phyloP scores from a whole-genome alignment of 1,140 invertebrate species.

The Rhagoletis zephyria region DNA sequence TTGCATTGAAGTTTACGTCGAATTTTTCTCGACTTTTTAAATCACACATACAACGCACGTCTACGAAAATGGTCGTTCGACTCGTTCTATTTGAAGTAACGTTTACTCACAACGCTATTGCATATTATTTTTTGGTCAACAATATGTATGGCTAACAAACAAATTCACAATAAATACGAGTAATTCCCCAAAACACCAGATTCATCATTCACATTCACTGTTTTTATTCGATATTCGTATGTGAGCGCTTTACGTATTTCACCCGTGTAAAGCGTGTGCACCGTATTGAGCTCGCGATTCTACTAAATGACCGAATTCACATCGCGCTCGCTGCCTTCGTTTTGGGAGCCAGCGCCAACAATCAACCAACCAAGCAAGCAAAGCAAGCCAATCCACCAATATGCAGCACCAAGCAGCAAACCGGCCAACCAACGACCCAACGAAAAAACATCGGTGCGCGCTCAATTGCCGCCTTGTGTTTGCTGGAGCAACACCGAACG shows the following conservation, averaged over 20 bases:
- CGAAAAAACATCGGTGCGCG: constrained; percentile 10
- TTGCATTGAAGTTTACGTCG: not conserved
- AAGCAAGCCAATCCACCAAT: constrained; percentile 25
- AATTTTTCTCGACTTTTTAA: not conserved
- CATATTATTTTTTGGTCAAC: not conserved
- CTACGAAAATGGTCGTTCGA: too few species aligned
- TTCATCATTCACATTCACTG: constrained; percentile 2
- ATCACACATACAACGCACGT: not conserved
- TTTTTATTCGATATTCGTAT: constrained; percentile 36
- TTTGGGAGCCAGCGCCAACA: constrained; percentile 47
- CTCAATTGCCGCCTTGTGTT: not conserved
- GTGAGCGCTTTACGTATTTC: not conserved
- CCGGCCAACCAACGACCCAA: constrained; percentile 15
- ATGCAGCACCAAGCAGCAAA: constrained; percentile 4
- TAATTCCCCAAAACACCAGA: not conserved
- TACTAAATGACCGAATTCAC: constrained; percentile 51
- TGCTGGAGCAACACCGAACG: not conserved
- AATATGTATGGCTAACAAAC: not conserved
- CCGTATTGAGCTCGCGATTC: constrained; percentile 51
- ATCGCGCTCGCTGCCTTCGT: constrained; percentile 45
- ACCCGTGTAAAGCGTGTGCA: constrained; percentile 42
- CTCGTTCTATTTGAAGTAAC: not conserved
- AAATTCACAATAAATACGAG: not conserved
- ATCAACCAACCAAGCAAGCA: constrained; percentile 38
- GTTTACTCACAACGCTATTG: not conserved